Evolutionary conservation across 2,797 vertebrate species (phyloP), one percentile per base, ranked within the genome.

Genomic region (Gymnothorax javanicus): DNA sequence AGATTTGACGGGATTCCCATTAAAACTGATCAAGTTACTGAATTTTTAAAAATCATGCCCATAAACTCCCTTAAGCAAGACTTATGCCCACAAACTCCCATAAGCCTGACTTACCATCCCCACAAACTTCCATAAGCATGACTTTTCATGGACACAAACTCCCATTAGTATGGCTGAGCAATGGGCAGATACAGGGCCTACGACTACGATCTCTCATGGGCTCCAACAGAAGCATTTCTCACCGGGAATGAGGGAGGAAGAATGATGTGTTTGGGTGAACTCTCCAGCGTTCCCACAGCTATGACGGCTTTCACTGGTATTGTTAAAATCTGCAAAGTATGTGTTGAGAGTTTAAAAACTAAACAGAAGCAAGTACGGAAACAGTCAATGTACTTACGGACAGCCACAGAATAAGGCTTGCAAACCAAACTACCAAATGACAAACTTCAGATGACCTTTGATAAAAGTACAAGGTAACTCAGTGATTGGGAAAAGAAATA

Each of bases 221-320:
- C 3, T 6, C 15, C 25, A 75, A 43, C 71, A 43, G 71, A 17
- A 12, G 4, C 7, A 0, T 75, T 17, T 43, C 98, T 98, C 95
- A 99, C 99, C 82, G 99, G 99, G 94, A 99, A 99, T n/a, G 98
- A 97, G 69, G 96, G 94, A 23, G 97, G 97, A 91, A 99, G 96
- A 89, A 97, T 86, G 84, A 99, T 95, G 88, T 98, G 97, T 90
- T 97, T 97, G 7, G 99, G 98, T 82, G 97, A 97, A 92, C 98
- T 98, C 90, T 92, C 97, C 92, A 99, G 91, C 0, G 97, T 97
- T 4, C 99, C 99, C 87, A 99, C 99, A 58, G 98, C 99, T 13
- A 99, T 96, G 85, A 99, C 95, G n/a, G 98, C 98, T 92, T 97
- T 99, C 89, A 99, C 98, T 56, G 98, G 98, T 91, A 99, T 97